Percentiles rank a stretch among this genome's conserved stretches.
phyloP scores from a whole-genome alignment of 1,140 invertebrate genomes.

The Cyclargus thomasi region DNA sequence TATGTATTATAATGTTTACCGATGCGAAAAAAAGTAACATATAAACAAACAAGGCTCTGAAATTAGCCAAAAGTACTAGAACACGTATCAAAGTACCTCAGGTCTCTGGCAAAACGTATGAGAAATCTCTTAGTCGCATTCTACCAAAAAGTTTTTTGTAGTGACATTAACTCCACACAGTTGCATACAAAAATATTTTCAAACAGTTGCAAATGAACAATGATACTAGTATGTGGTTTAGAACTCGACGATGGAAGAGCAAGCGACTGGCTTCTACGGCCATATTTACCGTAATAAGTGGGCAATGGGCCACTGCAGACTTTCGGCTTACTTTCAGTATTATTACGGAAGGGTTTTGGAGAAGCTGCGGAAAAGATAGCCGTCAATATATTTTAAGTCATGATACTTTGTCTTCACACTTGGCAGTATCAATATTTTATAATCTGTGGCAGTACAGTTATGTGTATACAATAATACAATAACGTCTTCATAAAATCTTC shows the following conservation, averaged over 20 bases:
- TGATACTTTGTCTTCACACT: not conserved
- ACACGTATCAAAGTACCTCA: not conserved
- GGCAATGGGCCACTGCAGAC: constrained; percentile 4
- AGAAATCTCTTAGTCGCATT: too few species aligned
- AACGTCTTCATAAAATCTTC: too few species aligned
- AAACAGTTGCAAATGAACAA: not conserved
- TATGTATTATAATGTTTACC: too few species aligned
- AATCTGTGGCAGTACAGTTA: not conserved
- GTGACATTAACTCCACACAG: not conserved
- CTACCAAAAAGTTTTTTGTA: not conserved
- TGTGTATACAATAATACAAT: too few species aligned
- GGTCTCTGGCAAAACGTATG: not conserved
- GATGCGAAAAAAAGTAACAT: too few species aligned
- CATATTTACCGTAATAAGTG: constrained; percentile 13
- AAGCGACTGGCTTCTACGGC: not conserved
- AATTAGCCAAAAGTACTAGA: too few species aligned
- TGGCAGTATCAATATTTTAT: not conserved
- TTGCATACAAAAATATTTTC: not conserved
- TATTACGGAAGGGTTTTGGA: constrained; percentile 9
- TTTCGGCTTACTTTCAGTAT: constrained; percentile 13
- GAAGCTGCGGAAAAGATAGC: constrained; percentile 7
- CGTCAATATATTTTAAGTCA: not conserved
- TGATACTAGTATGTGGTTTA: not conserved
- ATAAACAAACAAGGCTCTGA: too few species aligned
- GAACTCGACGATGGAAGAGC: not conserved